Conservation (phyloP, 2,888 invertebrate genomes). For the Nineta flava region DNA sequence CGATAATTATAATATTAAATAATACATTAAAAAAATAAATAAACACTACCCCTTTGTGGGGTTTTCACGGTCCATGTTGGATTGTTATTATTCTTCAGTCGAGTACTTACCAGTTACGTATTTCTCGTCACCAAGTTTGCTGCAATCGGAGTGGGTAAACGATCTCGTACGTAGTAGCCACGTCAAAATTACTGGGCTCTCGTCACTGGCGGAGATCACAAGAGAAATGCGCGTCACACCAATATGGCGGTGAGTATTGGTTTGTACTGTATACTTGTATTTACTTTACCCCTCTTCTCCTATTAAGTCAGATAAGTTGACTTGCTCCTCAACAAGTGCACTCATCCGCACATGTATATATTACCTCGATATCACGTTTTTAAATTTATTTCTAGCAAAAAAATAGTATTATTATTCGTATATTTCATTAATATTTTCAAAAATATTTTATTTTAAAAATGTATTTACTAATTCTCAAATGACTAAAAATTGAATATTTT, state of each 20-base stretch:
- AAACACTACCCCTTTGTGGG: slow-evolving; percentile 10
- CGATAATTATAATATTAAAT: slow-evolving; percentile 1
- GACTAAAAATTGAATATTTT: no score
- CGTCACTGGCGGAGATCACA: slow-evolving; percentile 66
- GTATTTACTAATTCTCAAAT: no score
- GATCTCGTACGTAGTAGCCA: slow-evolving; percentile 85
- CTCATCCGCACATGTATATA: no score
- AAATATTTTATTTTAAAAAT: no score
- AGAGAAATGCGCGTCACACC: slow-evolving; percentile 62
- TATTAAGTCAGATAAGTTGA: no score
- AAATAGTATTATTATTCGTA: no score
- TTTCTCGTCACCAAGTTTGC: slow-evolving; percentile 89
- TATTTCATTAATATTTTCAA: no score
- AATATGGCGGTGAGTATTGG: slow-evolving; percentile 43
- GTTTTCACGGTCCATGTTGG: slow-evolving; percentile 31
- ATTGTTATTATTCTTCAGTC: slow-evolving; percentile 44
- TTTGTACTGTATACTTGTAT: slow-evolving; percentile 5
- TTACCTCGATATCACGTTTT: no score
- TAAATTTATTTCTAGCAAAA: no score
- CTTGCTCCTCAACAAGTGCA: no score
- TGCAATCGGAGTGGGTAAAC: slow-evolving; percentile 87
- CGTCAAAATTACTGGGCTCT: slow-evolving; percentile 76
- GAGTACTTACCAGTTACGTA: slow-evolving; percentile 84
- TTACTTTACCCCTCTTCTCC: slow-evolving; percentile 1
- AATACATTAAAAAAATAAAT: background rate